Evolutionary conservation across 2,888 invertebrate species (phyloP).

Genomic region (Neocrepidodera transversa): DNA sequence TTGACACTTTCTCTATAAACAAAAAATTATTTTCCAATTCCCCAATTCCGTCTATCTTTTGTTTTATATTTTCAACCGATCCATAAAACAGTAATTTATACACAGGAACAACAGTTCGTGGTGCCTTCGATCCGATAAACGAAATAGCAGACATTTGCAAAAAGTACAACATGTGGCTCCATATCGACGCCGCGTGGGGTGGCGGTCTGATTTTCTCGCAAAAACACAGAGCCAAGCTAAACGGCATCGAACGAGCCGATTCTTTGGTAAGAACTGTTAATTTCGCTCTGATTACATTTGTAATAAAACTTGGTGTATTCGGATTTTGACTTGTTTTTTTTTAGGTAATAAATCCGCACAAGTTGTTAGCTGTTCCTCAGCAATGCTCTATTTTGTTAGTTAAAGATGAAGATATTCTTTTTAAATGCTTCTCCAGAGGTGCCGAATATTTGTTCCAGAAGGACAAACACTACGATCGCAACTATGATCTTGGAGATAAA

Average conservation of each 20-base stretch:
- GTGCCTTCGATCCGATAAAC: constrained; percentile 93
- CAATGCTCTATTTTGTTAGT: constrained; percentile 65
- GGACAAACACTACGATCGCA: constrained; percentile 64
- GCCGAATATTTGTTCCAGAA: constrained; percentile 66
- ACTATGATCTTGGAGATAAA: constrained; percentile 66
- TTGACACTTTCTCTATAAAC: no score
- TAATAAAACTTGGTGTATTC: not conserved
- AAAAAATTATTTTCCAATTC: no score
- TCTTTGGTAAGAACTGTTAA: constrained; percentile 61
- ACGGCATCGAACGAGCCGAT: constrained; percentile 66
- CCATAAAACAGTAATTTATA: no score
- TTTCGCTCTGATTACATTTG: constrained; percentile 3
- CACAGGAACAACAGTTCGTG: constrained; percentile 91
- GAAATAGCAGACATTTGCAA: constrained; percentile 95
- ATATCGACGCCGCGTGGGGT: constrained; percentile 72
- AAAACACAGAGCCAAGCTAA: constrained; percentile 61
- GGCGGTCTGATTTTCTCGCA: constrained; percentile 66
- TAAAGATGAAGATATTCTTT: constrained; percentile 57
- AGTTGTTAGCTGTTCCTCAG: constrained; percentile 67
- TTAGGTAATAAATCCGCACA: constrained; percentile 65
- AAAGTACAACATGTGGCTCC: constrained; percentile 94
- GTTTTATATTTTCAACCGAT: no score
- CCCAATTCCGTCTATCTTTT: no score
- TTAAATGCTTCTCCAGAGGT: constrained; percentile 61
- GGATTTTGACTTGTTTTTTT: not conserved